These are phyloP conservation scores for Pemphredon lugubris DNA, from an alignment of 2,888 invertebrate genomes.

Conservation along the genomic window DNA sequence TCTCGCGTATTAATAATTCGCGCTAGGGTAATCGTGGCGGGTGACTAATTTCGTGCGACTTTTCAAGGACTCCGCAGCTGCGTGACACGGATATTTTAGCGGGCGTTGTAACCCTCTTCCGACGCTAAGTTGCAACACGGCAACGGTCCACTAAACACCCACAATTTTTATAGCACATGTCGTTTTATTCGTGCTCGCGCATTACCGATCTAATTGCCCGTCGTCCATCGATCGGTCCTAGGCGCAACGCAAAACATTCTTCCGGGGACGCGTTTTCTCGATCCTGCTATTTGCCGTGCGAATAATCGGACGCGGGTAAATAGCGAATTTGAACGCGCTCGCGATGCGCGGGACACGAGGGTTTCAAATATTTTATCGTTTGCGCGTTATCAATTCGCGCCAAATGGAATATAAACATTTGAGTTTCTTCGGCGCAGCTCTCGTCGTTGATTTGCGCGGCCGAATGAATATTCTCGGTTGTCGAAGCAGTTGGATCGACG, in stretches of 20 bases:
- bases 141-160: conserved; percentile 79
- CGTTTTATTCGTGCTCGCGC: conserved; percentile 71
- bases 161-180: conserved; percentile 75
- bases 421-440: neutral
- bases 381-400: too few species aligned
- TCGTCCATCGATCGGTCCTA: conserved; percentile 12
- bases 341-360: too few species aligned
- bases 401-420: neutral
- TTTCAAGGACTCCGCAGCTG: conserved; percentile 66
- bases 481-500: conserved; percentile 35
- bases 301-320: neutral
- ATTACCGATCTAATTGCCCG: conserved; percentile 47
- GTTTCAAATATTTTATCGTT: neutral
- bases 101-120: conserved; percentile 66
- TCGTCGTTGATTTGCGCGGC: neutral
- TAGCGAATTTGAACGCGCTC: too few species aligned
- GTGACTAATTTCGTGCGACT: conserved; percentile 74
- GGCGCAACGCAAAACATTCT: conserved; percentile 4
- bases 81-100: conserved; percentile 64
- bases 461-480: conserved; percentile 7
- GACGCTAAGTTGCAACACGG: conserved; percentile 64
- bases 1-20: conserved; percentile 12
- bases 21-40: conserved; percentile 46
- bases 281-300: too few species aligned
- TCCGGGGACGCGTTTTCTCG: neutral